Evolutionary conservation across 2,888 invertebrate species (phyloP).

Genomic region (Anodontia alba): DNA sequence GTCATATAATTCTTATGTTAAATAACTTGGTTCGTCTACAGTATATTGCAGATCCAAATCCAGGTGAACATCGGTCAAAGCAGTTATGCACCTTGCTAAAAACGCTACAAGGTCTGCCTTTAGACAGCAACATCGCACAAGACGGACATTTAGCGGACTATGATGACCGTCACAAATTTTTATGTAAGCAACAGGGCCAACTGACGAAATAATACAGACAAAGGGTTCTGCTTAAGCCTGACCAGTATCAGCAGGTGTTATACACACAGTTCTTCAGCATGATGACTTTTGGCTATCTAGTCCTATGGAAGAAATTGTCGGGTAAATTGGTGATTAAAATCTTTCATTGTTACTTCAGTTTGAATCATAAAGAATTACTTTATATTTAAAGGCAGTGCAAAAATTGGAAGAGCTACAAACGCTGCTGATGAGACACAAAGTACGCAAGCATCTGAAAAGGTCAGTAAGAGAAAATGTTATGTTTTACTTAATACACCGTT

Average conservation of each 20-base stretch:
- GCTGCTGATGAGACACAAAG: no score
- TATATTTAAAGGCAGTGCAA: no score
- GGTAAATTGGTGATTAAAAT: conserved; percentile 17
- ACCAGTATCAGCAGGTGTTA: not conserved
- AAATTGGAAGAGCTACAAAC: no score
- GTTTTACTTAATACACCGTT: no score
- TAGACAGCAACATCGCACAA: conserved; percentile 34
- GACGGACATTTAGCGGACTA: conserved; percentile 41
- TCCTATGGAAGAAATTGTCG: conserved; percentile 27
- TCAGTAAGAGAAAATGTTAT: no score
- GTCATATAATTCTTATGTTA: no score
- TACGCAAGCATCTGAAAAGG: no score
- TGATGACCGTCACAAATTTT: conserved; percentile 34
- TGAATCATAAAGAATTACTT: no score
- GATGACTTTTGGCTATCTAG: conserved; percentile 34
- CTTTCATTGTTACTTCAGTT: no score
- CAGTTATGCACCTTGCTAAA: conserved; percentile 54
- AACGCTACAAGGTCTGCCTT: conserved; percentile 46
- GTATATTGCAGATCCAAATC: conserved; percentile 37
- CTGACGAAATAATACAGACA: conserved; percentile 9
- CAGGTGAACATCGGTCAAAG: conserved; percentile 35
- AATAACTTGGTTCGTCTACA: conserved; percentile 41
- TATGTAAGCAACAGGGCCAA: conserved; percentile 25
- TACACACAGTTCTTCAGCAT: conserved; percentile 20
- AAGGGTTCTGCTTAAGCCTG: not conserved